Percentiles rank a stretch among this genome's conserved stretches.
Evolutionary conservation across 1,140 invertebrate species (phyloP).

Genomic region (Artemia franciscana): DNA sequence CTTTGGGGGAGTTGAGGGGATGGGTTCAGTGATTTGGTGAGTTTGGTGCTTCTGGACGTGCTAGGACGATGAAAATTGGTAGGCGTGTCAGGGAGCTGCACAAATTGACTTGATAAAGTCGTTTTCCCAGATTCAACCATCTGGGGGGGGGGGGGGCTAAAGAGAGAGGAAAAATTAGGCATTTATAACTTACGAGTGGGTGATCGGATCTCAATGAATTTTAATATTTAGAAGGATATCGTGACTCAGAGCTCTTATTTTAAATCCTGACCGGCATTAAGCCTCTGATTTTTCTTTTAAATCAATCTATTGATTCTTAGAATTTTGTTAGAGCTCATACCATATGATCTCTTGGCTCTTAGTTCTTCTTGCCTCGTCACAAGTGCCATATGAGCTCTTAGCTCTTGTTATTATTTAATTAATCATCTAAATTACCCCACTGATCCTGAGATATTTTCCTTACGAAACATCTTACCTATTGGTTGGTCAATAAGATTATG

Average conservation of each 20-base stretch:
- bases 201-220: neutral
- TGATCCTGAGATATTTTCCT: too few relatives aligned
- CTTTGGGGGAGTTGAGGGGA: neutral
- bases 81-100: neutral
- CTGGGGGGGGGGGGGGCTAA: neutral
- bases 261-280: too few relatives aligned
- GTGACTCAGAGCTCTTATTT: neutral
- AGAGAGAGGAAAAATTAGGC: neutral
- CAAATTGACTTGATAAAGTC: neutral
- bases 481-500: too few relatives aligned
- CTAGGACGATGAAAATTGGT: neutral
- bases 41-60: neutral
- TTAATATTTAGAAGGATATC: neutral
- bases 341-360: too few relatives aligned
- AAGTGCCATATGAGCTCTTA: too few relatives aligned
- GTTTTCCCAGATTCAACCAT: neutral
- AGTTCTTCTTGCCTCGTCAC: too few relatives aligned
- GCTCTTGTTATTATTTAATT: too few relatives aligned
- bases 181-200: neutral
- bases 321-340: too few relatives aligned
- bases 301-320: too few relatives aligned
- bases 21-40: neutral
- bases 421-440: too few relatives aligned
- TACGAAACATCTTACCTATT: too few relatives aligned
- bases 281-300: too few relatives aligned